Percentiles rank a stretch among this genome's conserved stretches.
Evolutionary conservation across 2,888 invertebrate genomes (phyloP).

Genomic region (Sarcophaga carnaria): DNA sequence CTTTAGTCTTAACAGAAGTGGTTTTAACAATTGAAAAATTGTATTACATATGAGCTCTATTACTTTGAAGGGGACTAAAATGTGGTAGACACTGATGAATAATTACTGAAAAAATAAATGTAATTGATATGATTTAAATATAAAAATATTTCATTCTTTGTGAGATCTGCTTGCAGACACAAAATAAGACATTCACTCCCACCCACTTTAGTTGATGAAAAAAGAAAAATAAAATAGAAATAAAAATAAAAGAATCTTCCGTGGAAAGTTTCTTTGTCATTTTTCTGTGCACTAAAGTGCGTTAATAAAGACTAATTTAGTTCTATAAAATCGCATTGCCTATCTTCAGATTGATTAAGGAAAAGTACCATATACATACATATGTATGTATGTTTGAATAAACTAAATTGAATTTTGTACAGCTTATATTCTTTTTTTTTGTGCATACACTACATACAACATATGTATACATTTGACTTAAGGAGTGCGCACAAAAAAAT

Average conservation of each 20-base stretch:
- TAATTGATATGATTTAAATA: background rate
- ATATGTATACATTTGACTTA: background rate
- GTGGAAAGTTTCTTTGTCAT: slow-evolving; percentile 55
- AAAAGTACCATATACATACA: slow-evolving; percentile 51
- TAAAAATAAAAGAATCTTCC: slow-evolving; percentile 52
- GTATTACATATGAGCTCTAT: too few relatives aligned
- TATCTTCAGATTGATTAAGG: slow-evolving; percentile 53
- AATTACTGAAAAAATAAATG: too few relatives aligned
- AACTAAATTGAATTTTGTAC: slow-evolving; percentile 25
- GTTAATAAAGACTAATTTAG: slow-evolving; percentile 69
- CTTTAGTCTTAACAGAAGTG: too few relatives aligned
- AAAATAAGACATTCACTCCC: slow-evolving; percentile 13
- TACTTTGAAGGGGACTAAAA: too few relatives aligned
- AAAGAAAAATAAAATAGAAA: slow-evolving; percentile 14
- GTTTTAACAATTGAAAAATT: too few relatives aligned
- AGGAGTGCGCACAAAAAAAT: background rate
- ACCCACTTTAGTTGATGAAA: slow-evolving; percentile 38
- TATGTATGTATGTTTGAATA: background rate
- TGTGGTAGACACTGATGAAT: too few relatives aligned
- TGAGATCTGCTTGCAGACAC: slow-evolving; percentile 19
- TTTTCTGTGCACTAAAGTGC: slow-evolving; percentile 60
- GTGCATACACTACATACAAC: slow-evolving; percentile 13
- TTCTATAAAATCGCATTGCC: slow-evolving; percentile 38
- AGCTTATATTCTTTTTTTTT: slow-evolving; percentile 15
- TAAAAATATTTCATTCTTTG: slow-evolving; percentile 20